Evolutionary conservation across 2,888 invertebrate species (phyloP).

Genomic region (Rhagonycha lutea): DNA sequence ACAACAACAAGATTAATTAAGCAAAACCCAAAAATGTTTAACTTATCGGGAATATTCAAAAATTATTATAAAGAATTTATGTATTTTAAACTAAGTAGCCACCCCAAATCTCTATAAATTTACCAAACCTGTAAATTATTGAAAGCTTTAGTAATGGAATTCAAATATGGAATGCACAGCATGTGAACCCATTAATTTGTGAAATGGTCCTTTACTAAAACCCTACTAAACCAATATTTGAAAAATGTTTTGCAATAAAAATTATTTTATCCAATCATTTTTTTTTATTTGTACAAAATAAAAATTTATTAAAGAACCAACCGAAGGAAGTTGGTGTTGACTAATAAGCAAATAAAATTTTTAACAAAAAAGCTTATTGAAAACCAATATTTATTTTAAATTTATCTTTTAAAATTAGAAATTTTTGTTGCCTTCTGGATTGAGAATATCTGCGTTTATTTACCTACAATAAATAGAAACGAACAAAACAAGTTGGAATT

Average conservation of each 20-base stretch:
- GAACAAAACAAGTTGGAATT: background rate
- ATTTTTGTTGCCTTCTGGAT: background rate
- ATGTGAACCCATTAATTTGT: slow-evolving; percentile 11
- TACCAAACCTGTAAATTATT: slow-evolving; percentile 16
- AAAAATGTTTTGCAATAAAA: background rate
- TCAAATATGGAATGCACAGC: slow-evolving; percentile 16
- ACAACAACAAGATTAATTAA: background rate
- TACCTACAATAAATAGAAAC: background rate
- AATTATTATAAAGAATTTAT: slow-evolving; percentile 7
- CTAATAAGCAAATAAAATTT: background rate
- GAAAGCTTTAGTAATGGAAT: slow-evolving; percentile 13
- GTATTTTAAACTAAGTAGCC: slow-evolving; percentile 14
- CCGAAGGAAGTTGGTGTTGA: background rate
- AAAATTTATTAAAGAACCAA: background rate
- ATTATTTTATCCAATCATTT: background rate
- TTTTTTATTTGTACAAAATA: background rate
- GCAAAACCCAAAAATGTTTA: background rate
- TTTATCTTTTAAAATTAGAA: background rate
- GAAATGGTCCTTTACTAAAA: background rate
- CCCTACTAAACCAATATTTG: background rate
- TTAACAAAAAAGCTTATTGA: background rate
- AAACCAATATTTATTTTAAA: background rate
- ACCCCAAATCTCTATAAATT: slow-evolving; percentile 17
- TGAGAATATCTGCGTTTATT: background rate
- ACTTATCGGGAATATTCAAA: background rate